Evolutionary conservation across 2,888 invertebrate species (phyloP).

Genomic region (Phoenoteleia sp.): DNA sequence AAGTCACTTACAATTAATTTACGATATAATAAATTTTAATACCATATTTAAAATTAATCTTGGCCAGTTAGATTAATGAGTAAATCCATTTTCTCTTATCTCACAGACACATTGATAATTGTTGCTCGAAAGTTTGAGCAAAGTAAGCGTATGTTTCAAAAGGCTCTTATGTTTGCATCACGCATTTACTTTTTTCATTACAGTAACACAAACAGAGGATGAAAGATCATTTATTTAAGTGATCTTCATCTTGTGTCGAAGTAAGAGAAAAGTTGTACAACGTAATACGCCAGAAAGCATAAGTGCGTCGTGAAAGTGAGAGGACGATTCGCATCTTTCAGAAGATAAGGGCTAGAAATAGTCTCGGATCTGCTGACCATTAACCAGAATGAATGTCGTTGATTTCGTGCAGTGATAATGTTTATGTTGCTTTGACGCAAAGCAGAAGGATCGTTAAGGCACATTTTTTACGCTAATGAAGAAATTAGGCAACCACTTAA

Average conservation of each 20-base stretch:
- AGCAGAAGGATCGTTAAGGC: neutral
- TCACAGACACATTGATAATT: conserved; percentile 2
- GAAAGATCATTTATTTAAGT: conserved; percentile 41
- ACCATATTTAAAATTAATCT: no score
- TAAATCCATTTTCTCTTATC: no score
- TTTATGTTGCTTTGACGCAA: conserved; percentile 11
- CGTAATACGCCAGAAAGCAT: conserved; percentile 38
- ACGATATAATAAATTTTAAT: no score
- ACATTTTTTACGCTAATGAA: neutral
- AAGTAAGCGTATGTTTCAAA: conserved; percentile 15
- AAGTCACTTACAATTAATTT: no score
- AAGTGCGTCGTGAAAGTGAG: conserved; percentile 70
- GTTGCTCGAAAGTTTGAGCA: conserved; percentile 9
- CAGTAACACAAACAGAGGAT: neutral
- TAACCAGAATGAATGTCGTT: conserved; percentile 17
- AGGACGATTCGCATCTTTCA: conserved; percentile 46
- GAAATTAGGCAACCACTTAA: neutral
- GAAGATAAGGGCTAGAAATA: conserved; percentile 49
- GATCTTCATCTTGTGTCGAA: conserved; percentile 43
- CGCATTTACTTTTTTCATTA: neutral
- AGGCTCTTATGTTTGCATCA: conserved; percentile 16
- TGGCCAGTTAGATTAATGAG: no score
- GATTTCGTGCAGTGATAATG: conserved; percentile 23
- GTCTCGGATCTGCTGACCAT: conserved; percentile 39
- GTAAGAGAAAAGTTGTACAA: conserved; percentile 55